Evolutionary conservation across 2,888 invertebrate species (phyloP), one percentile per base, ranked within the genome.

Genomic region (Oxycera nigricornis): DNA sequence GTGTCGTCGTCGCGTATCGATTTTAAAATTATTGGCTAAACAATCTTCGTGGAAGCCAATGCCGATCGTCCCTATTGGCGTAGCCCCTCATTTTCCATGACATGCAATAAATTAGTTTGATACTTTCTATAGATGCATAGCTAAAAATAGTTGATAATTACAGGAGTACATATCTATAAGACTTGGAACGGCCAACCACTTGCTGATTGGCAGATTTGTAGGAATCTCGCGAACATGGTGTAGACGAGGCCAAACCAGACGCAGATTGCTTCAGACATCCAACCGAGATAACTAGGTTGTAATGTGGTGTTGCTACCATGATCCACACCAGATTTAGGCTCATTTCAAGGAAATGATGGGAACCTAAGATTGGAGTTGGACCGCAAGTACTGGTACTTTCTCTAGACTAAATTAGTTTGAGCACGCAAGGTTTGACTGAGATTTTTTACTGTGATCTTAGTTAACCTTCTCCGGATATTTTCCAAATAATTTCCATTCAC

Each of bases 181-280:
- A 24, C 14, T 14, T 22, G 20, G 2, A 55, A 55, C 22, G 24
- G 55, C 6, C 4, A 24, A 61, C 61, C 61, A 61, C 17, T 35
- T 31, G 61, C 17, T 17, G 35, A 31, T 61, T 20, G n/a, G 7
- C 31, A 61, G 31, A 61, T 61, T 61, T 61, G 35, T 61, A 35
- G 7, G 35, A 61, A 61, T 35, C 35, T 30, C 31, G 30, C 20
- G 20, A 61, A 35, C 61, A 61, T 35, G 35, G 9, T 17, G 6
- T 17, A 22, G 55, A 55, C 55, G 55, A 55, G 20, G 55, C 9
- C 14, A 24, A 55, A 20, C 22, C 55, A 20, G 24, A 55, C 22
- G 9, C 24, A 22, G 24, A 22, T 46, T 7, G 46, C 46, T 35
- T 6, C 11, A 46, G 17, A 46, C 14, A n/a, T 7, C 35, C 11